phyloP scores from a whole-genome alignment of 2,888 invertebrate genomes.

The Tenodera sinensis region DNA sequence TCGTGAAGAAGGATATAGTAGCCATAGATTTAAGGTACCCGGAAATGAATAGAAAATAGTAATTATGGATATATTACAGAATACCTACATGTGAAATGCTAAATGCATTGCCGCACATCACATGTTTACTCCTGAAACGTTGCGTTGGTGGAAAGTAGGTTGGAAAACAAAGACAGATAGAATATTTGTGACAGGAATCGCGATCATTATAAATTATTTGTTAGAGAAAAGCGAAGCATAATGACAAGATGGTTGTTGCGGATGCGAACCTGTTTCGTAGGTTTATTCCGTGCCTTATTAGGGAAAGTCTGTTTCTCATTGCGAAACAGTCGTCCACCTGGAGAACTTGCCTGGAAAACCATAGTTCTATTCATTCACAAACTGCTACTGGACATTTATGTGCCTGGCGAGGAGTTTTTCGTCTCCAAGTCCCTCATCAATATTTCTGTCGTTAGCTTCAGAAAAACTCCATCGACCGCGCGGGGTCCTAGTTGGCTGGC shows the following conservation, averaged over 20 bases:
- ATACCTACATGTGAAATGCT: no score
- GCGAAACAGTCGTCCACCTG: neutral
- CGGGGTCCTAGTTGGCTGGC: no score
- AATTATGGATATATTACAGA: no score
- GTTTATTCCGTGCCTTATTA: neutral
- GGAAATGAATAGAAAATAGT: no score
- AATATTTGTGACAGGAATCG: neutral
- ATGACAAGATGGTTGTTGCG: neutral
- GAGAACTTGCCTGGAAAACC: neutral
- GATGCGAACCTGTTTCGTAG: neutral
- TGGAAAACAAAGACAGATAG: neutral
- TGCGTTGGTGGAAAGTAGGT: neutral
- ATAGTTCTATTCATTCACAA: neutral
- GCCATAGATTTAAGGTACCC: no score
- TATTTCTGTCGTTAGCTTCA: no score
- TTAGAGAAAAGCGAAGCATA: neutral
- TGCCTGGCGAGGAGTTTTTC: no score
- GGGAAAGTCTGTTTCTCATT: neutral
- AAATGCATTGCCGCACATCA: no score
- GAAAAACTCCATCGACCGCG: no score
- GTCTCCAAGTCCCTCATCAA: no score
- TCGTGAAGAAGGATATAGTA: no score
- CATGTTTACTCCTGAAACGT: no score
- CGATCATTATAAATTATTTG: neutral
- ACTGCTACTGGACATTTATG: neutral